Conservation (phyloP, 1,140 invertebrate genomes). For the Vollenhovia emeryi region DNA sequence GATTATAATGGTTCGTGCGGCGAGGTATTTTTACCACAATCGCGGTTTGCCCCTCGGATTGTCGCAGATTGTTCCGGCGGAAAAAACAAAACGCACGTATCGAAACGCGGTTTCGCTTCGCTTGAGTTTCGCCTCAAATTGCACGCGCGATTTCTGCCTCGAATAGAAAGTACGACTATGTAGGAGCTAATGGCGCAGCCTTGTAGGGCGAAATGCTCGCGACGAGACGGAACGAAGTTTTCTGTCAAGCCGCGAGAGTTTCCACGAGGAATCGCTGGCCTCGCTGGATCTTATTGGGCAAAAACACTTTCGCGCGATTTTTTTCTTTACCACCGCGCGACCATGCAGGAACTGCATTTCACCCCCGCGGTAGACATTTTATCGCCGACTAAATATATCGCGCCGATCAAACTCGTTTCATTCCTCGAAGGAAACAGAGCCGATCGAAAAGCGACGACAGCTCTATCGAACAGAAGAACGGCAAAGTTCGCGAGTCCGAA, state of each 20-base stretch:
- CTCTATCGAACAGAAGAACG: neutral
- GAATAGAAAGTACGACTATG: constrained; percentile 47
- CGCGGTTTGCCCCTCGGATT: neutral
- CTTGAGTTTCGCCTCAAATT: constrained; percentile 26
- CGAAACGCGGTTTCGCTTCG: constrained; percentile 4
- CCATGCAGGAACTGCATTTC: neutral
- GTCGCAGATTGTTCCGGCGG: neutral
- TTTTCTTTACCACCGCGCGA: neutral
- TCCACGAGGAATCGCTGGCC: neutral
- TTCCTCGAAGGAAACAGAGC: constrained; percentile 11
- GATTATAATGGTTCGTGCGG: neutral
- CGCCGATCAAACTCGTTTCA: constrained; percentile 15
- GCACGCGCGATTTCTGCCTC: constrained; percentile 18
- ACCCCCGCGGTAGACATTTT: neutral
- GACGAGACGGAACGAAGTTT: neutral
- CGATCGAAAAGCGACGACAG: neutral
- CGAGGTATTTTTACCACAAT: neutral
- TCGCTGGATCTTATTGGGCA: neutral
- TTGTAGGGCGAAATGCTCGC: constrained; percentile 15
- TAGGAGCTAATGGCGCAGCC: neutral
- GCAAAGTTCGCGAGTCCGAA: neutral
- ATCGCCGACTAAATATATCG: neutral
- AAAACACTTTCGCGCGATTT: constrained; percentile 21
- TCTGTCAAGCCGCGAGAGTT: constrained; percentile 10
- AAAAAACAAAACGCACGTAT: neutral